Evolutionary conservation across 2,113 vertebrate genomes (phyloP).

Genomic region (Platichthys flesus): DNA sequence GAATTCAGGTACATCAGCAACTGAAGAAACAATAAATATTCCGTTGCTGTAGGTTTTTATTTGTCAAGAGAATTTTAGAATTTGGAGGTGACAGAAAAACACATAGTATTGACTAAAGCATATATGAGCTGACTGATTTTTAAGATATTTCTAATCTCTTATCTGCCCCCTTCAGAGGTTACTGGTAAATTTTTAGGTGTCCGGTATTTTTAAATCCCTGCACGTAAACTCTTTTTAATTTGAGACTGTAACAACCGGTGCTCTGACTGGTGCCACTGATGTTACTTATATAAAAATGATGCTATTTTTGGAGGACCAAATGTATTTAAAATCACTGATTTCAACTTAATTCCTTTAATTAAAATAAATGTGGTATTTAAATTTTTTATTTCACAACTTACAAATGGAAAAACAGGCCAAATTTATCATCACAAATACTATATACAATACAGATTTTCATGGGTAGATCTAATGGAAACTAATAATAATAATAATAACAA

Average conservation of each 20-base stretch:
- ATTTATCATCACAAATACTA: background rate
- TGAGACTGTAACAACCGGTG: slow-evolving; percentile 24
- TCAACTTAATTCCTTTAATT: slow-evolving; percentile 40
- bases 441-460: slow-evolving; percentile 9
- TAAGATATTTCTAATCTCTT: background rate
- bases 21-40: slow-evolving; percentile 13
- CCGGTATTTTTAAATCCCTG: slow-evolving; percentile 39
- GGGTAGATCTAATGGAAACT: background rate
- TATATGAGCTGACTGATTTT: slow-evolving; percentile 8
- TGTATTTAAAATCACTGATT: slow-evolving; percentile 33
- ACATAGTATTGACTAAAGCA: slow-evolving; percentile 1
- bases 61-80: slow-evolving; percentile 1
- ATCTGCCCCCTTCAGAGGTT: background rate
- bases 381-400: slow-evolving; percentile 4
- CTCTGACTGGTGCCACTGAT: slow-evolving; percentile 39
- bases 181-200: slow-evolving; percentile 4
- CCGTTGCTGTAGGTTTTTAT: background rate
- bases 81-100: slow-evolving; percentile 9
- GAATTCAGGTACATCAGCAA: slow-evolving; percentile 23
- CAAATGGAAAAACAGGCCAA: background rate
- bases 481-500: slow-evolving; percentile 11
- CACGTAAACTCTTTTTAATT: slow-evolving; percentile 29
- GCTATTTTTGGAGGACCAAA: background rate
- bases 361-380: slow-evolving; percentile 17
- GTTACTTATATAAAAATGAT: slow-evolving; percentile 20